Evolutionary conservation across 2,888 invertebrate genomes (phyloP).

Genomic region (Chloroclysta siterata): DNA sequence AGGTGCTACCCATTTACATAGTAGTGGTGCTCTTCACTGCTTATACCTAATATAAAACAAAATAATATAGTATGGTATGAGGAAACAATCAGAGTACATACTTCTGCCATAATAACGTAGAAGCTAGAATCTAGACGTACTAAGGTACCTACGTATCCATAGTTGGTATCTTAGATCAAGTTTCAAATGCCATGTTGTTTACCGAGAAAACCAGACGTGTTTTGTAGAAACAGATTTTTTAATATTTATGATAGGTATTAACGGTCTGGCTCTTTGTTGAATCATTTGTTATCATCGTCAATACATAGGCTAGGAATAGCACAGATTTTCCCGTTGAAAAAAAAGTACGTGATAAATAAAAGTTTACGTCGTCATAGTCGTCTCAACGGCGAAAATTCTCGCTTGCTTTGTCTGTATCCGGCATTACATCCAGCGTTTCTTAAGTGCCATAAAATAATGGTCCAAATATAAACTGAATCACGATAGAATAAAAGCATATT

Average conservation of each 20-base stretch:
- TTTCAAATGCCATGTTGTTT: constrained; percentile 27
- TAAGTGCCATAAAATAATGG: too few species aligned
- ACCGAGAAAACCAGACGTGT: constrained; percentile 27
- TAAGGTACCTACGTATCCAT: not conserved
- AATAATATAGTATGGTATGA: not conserved
- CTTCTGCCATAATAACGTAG: constrained; percentile 3
- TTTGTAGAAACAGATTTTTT: constrained; percentile 29
- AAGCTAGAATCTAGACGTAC: not conserved
- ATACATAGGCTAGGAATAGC: not conserved
- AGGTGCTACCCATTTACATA: too few species aligned
- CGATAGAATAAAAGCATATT: too few species aligned
- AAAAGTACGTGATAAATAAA: not conserved
- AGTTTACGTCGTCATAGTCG: too few species aligned
- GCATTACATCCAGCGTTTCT: too few species aligned
- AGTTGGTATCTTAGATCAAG: not conserved
- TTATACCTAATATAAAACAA: too few species aligned
- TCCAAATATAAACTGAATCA: too few species aligned
- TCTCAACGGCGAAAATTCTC: too few species aligned
- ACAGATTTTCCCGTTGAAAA: constrained; percentile 1
- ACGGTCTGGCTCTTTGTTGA: constrained; percentile 10
- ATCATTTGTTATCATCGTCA: constrained; percentile 7
- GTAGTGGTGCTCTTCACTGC: too few species aligned
- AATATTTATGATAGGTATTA: constrained; percentile 9
- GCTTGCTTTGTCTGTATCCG: too few species aligned
- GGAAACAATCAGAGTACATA: not conserved